Evolutionary conservation across 2,888 invertebrate genomes (phyloP).

Genomic region (Temnothorax ravouxi): DNA sequence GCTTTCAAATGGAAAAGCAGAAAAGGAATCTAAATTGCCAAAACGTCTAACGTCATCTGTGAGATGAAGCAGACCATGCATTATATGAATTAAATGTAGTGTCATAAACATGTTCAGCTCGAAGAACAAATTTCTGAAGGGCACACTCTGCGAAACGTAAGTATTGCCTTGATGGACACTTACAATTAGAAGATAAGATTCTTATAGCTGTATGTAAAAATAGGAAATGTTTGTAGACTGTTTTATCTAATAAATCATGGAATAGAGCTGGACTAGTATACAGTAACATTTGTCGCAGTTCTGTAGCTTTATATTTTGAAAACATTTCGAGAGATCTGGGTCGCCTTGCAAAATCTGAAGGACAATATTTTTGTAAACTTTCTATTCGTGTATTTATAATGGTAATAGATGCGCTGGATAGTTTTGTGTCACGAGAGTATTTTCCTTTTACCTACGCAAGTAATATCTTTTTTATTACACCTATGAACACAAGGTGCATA

Average conservation of each 20-base stretch:
- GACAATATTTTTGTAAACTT: background rate
- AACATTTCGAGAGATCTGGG: background rate
- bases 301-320: conserved; percentile 10
- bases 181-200: no score
- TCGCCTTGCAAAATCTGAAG: conserved; percentile 2
- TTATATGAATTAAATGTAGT: no score
- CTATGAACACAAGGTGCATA: conserved; percentile 13
- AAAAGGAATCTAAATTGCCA: no score
- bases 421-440: background rate
- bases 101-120: no score
- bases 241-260: background rate
- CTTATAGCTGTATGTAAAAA: no score
- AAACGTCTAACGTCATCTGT: no score
- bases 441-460: background rate
- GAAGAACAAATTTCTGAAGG: no score
- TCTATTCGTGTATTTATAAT: background rate
- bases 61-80: no score
- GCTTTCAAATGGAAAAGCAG: no score
- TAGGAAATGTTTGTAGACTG: no score
- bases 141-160: no score
- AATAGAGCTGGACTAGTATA: background rate
- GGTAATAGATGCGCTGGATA: background rate
- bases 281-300: background rate
- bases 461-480: background rate
- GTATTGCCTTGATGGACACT: no score